Percentiles rank a stretch among this genome's conserved stretches.
Conservation (phyloP, 1,140 invertebrate genomes). For the Drosophila murphyi region DNA sequence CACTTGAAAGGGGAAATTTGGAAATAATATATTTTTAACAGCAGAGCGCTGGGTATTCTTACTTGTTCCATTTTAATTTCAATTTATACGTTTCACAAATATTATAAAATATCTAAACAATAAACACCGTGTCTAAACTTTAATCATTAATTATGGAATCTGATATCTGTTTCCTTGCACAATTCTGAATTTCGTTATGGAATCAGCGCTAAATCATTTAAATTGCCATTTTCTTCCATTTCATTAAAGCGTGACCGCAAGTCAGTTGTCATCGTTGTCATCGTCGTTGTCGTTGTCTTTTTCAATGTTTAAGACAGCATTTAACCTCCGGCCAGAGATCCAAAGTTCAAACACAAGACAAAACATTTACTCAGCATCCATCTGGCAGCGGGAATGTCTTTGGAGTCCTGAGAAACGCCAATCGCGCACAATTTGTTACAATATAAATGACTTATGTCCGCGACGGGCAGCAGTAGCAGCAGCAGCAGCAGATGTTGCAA, state of each 20-base stretch:
- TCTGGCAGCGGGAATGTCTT: conserved; percentile 55
- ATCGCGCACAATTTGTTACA: conserved; percentile 82
- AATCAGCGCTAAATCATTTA: conserved; percentile 16
- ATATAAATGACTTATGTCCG: conserved; percentile 83
- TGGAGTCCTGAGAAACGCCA: conserved; percentile 60
- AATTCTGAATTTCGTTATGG: not conserved
- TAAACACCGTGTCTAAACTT: not conserved
- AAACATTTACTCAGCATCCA: conserved; percentile 69
- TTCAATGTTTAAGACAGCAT: conserved; percentile 50
- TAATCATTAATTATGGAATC: not conserved
- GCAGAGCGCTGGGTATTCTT: too few relatives aligned
- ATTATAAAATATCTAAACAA: not conserved
- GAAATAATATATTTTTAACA: too few relatives aligned
- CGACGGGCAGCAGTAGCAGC: conserved; percentile 59
- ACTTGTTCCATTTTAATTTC: too few relatives aligned
- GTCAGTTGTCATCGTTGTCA: conserved; percentile 40
- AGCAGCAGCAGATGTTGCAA: conserved; percentile 44
- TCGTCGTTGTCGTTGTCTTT: conserved; percentile 18
- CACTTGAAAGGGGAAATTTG: too few relatives aligned
- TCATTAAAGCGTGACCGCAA: conserved; percentile 44
- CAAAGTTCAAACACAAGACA: conserved; percentile 69
- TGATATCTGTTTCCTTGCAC: not conserved
- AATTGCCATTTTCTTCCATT: conserved; percentile 30
- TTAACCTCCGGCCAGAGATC: conserved; percentile 54
- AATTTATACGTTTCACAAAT: too few relatives aligned